Conservation (phyloP, 1,140 invertebrate genomes). For the Tetragonula clypearis region DNA sequence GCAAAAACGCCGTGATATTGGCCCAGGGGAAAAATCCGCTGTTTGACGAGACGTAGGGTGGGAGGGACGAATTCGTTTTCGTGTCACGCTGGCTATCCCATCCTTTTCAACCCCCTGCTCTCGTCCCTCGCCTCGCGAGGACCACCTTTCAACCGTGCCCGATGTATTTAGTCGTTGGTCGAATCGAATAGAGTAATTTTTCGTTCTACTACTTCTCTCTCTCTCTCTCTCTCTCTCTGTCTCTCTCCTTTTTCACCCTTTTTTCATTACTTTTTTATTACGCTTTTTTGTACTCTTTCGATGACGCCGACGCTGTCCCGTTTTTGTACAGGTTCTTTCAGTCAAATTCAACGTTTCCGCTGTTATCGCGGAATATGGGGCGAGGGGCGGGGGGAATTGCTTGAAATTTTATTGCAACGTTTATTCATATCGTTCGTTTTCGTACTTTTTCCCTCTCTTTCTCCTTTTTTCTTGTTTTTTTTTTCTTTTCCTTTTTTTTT, state of each 20-base stretch:
- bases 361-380: background rate
- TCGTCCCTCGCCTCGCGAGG: background rate
- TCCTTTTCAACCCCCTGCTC: background rate
- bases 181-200: conserved; percentile 17
- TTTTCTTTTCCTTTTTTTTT: background rate
- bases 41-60: conserved; percentile 14
- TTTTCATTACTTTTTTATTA: background rate
- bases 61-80: conserved; percentile 21
- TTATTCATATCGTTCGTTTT: no score
- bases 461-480: background rate
- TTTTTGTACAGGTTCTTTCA: background rate
- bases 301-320: background rate
- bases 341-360: background rate
- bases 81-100: conserved; percentile 1
- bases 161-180: conserved; percentile 6
- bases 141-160: background rate
- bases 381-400: no score
- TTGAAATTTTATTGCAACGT: no score
- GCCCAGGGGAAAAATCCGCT: conserved; percentile 24
- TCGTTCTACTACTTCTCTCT: background rate
- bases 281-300: no score
- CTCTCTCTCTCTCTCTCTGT: no score
- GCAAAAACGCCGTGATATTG: conserved; percentile 49
- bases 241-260: no score
- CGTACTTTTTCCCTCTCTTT: no score